Conservation (phyloP, 2,797 vertebrate species). For the Prionace glauca region DNA sequence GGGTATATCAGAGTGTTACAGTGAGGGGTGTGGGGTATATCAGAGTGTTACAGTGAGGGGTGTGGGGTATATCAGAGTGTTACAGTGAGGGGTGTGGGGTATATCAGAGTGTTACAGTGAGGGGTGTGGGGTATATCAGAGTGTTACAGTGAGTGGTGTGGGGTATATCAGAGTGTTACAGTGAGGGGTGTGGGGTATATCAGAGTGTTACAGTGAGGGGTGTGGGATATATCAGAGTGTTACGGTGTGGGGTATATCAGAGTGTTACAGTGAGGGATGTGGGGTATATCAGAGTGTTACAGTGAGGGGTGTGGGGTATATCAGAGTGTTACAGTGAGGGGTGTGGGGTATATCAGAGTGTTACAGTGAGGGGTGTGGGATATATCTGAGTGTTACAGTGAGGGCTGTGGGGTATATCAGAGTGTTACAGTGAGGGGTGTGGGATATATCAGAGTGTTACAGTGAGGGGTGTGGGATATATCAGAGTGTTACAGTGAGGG, state of each 20-base stretch:
- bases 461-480: background rate
- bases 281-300: background rate
- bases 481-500: background rate
- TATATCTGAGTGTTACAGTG: background rate
- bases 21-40: too few species aligned
- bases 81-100: too few species aligned
- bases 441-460: background rate
- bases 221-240: background rate
- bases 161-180: background rate
- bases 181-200: too few species aligned
- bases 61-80: too few species aligned
- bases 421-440: background rate
- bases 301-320: background rate
- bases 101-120: too few species aligned
- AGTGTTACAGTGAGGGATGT: background rate
- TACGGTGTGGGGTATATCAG: background rate
- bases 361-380: background rate
- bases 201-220: background rate
- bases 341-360: background rate
- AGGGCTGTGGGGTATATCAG: background rate
- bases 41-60: too few species aligned
- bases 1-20: too few species aligned
- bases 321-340: background rate
- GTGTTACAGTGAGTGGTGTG: too few species aligned
- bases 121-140: too few species aligned